Evolutionary conservation across 2,888 invertebrate genomes (phyloP).

Genomic region (Eupithecia pulchellata): DNA sequence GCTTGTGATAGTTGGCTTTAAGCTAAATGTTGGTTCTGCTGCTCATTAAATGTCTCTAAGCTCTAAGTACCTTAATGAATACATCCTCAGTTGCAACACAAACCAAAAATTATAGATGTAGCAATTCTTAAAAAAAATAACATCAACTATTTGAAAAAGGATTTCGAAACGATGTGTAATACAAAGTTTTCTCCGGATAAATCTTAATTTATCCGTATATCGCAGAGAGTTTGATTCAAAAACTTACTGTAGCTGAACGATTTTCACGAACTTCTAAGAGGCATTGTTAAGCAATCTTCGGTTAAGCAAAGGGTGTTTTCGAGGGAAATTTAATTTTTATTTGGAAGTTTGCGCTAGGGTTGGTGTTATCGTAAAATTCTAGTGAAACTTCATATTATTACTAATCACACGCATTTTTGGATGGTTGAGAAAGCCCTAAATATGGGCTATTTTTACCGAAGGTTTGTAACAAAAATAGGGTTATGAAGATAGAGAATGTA

Average conservation of each 20-base stretch:
- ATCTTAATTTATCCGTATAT: conserved; percentile 28
- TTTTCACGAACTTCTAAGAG: conserved; percentile 46
- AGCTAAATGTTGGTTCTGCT: conserved; percentile 25
- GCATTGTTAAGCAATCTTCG: conserved; percentile 46
- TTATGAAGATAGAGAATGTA: neutral
- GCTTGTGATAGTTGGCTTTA: conserved; percentile 32
- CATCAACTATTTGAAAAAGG: neutral
- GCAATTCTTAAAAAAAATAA: too few species aligned
- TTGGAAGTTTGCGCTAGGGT: conserved; percentile 49
- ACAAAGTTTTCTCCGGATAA: conserved; percentile 6
- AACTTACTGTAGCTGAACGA: conserved; percentile 45
- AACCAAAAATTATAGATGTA: too few species aligned
- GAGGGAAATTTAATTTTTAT: conserved; percentile 64
- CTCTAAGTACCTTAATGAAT: neutral
- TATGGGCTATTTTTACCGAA: neutral
- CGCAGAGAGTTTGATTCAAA: conserved; percentile 43
- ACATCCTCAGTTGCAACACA: neutral
- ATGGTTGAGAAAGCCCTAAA: neutral
- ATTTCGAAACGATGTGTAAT: neutral
- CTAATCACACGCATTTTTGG: neutral
- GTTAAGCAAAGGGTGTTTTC: conserved; percentile 54
- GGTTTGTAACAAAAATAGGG: neutral
- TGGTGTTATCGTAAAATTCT: neutral
- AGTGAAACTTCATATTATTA: neutral
- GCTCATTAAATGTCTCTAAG: conserved; percentile 19